A percentile compares a stretch with the other conserved stretches of the same genome.
phyloP scores from a whole-genome alignment of 2,797 vertebrate genomes.

The Pyrrhura leucotis region DNA sequence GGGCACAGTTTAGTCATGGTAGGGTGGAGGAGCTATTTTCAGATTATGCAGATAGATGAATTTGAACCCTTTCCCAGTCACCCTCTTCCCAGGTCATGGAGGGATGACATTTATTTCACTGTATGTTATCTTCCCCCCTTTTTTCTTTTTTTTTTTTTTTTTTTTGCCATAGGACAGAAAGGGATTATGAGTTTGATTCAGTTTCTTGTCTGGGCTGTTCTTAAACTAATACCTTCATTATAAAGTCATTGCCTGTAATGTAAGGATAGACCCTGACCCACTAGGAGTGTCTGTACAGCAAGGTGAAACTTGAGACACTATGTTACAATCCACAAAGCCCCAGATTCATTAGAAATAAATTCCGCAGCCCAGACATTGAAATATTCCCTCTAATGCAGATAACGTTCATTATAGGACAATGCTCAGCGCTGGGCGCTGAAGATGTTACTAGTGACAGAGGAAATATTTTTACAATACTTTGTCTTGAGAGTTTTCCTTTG shows the following conservation, averaged over 20 bases:
- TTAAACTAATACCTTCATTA: not conserved
- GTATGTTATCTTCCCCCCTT: not conserved
- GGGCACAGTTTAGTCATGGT: not conserved
- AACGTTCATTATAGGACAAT: not conserved
- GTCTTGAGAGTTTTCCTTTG: not conserved
- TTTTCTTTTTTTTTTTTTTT: not conserved
- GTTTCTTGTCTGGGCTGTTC: not conserved
- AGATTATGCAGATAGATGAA: not conserved
- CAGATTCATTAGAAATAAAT: slow-evolving; percentile 14
- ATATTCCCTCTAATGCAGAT: not conserved
- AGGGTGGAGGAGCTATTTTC: not conserved
- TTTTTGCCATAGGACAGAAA: not conserved
- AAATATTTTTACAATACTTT: not conserved
- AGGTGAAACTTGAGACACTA: not conserved
- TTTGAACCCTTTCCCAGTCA: not conserved
- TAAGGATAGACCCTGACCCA: not conserved
- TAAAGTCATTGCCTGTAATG: not conserved
- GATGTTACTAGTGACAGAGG: not conserved
- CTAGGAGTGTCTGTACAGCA: not conserved
- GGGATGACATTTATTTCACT: not conserved
- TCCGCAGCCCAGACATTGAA: not conserved
- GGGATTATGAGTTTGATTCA: not conserved
- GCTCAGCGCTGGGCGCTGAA: not conserved
- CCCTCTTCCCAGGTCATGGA: not conserved
- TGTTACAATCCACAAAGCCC: not conserved